phyloP scores from a whole-genome alignment of 2,113 vertebrate species.

The Colaptes auratus region DNA sequence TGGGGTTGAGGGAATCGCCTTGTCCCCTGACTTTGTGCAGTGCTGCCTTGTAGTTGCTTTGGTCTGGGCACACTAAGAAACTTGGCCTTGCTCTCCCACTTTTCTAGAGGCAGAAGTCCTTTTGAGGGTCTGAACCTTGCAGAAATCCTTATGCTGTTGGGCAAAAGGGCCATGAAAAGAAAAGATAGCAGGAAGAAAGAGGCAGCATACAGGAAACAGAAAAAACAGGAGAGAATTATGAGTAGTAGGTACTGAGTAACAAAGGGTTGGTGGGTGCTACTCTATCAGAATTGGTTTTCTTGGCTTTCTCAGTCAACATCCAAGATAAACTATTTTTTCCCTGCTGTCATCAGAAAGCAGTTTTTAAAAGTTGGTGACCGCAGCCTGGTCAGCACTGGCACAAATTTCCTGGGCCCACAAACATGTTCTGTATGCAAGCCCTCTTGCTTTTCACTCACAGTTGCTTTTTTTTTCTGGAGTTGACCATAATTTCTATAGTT shows the following conservation, averaged over 20 bases:
- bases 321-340: not conserved
- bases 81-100: not conserved
- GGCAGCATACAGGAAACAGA: not conserved
- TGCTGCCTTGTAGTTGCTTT: not conserved
- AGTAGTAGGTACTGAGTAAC: not conserved
- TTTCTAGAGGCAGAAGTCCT: not conserved
- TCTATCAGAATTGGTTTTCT: not conserved
- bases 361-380: not conserved
- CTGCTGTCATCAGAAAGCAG: not conserved
- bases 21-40: not conserved
- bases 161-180: not conserved
- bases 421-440: not conserved
- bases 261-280: not conserved
- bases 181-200: not conserved
- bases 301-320: not conserved
- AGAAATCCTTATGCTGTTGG: not conserved
- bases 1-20: not conserved
- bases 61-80: not conserved
- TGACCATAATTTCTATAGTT: not conserved
- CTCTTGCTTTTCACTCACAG: not conserved
- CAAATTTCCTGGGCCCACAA: not conserved
- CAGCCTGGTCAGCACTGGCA: slow-evolving; percentile 3
- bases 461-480: not conserved
- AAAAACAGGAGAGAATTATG: not conserved
- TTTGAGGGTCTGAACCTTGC: not conserved